A percentile compares a stretch with the other conserved stretches of the same genome.
Conservation (phyloP, 2,888 invertebrate species). For the Dolomedes plantarius region DNA sequence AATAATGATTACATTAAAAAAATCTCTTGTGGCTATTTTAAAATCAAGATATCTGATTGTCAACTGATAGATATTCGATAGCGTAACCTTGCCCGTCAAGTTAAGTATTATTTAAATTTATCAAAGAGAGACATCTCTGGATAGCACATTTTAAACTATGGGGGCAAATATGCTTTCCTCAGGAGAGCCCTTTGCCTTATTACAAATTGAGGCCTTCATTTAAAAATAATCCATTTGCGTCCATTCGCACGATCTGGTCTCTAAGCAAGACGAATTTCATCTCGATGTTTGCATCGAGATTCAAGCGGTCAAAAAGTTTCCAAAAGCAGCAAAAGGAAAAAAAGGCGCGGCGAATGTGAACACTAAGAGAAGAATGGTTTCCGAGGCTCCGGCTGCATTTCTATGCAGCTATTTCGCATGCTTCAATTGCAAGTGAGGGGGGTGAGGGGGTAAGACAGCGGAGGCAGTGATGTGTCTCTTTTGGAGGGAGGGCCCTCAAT, state of each 20-base stretch:
- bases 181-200: no score
- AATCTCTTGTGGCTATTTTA: no score
- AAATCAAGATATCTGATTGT: no score
- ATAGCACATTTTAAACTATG: no score
- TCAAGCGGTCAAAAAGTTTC: slow-evolving; percentile 40
- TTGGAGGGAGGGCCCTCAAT: slow-evolving; percentile 39
- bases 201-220: not conserved
- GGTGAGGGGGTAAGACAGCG: not conserved
- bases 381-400: slow-evolving; percentile 45
- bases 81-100: no score
- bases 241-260: slow-evolving; percentile 33
- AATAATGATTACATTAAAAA: no score
- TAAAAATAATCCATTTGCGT: not conserved
- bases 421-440: slow-evolving; percentile 72
- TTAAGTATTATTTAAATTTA: no score
- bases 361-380: slow-evolving; percentile 42
- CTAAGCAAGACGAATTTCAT: slow-evolving; percentile 54
- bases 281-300: slow-evolving; percentile 47
- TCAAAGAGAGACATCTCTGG: no score
- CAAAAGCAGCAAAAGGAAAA: slow-evolving; percentile 53
- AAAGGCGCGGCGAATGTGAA: slow-evolving; percentile 42
- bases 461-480: slow-evolving; percentile 56
- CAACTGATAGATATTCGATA: no score
- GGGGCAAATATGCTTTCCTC: no score
- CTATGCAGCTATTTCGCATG: slow-evolving; percentile 72